Evolutionary conservation across 1,140 invertebrate species (phyloP).

Genomic region (Potamilus streckersoni): DNA sequence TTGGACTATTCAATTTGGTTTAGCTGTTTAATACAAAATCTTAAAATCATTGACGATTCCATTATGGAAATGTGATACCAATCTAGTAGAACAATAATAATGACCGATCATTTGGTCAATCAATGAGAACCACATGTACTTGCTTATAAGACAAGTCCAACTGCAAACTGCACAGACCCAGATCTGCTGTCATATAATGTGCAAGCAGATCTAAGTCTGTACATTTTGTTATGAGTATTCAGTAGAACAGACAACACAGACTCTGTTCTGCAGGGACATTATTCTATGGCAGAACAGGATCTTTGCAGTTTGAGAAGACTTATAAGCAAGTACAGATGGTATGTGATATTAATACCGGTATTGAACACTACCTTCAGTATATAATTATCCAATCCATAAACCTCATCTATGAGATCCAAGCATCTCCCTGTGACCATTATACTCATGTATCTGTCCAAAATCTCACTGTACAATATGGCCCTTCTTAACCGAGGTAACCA

Average conservation of each 20-base stretch:
- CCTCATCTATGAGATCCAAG: conserved; percentile 85
- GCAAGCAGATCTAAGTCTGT: no score
- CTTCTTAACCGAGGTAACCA: conserved; percentile 86
- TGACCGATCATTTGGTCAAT: neutral
- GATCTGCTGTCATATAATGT: no score
- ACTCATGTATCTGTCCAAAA: conserved; percentile 87
- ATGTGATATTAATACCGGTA: neutral
- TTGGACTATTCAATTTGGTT: no score
- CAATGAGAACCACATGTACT: neutral
- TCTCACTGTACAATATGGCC: conserved; percentile 91
- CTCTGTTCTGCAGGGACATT: neutral
- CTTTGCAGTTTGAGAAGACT: neutral
- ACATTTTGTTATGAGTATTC: no score
- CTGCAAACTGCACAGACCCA: no score
- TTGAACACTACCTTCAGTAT: conserved; percentile 79
- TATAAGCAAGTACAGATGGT: neutral
- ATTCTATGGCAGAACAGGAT: neutral
- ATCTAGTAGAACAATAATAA: neutral
- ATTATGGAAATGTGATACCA: no score
- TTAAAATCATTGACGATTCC: no score
- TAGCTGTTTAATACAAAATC: no score
- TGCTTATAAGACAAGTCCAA: neutral
- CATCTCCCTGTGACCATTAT: conserved; percentile 84
- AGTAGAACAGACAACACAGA: no score
- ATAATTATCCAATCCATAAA: conserved; percentile 96